Evolutionary conservation across 2,113 vertebrate genomes (phyloP).

Genomic region (Oreotragus oreotragus): DNA sequence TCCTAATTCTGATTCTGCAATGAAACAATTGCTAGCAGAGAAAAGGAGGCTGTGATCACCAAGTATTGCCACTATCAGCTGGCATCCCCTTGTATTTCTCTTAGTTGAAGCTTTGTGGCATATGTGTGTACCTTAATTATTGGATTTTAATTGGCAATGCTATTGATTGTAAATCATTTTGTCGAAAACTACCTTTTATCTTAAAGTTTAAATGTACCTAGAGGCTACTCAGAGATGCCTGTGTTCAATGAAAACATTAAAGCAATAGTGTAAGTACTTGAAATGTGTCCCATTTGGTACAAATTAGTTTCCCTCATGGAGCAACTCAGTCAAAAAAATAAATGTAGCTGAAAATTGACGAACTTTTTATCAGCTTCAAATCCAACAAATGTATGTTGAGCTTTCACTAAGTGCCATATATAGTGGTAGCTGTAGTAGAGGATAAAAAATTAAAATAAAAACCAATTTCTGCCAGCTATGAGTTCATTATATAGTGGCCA

Average conservation of each 20-base stretch:
- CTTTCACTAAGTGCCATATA: neutral
- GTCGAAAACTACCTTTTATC: conserved; percentile 47
- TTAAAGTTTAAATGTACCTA: conserved; percentile 56
- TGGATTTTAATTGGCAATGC: conserved; percentile 30
- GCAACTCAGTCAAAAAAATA: conserved; percentile 33
- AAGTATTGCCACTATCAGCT: neutral
- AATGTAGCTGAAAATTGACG: conserved; percentile 10
- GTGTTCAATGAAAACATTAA: conserved; percentile 50
- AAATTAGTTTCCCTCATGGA: conserved; percentile 27
- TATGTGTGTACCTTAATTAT: conserved; percentile 55
- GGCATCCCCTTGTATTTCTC: neutral
- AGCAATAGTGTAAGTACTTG: conserved; percentile 7
- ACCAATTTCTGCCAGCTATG: neutral
- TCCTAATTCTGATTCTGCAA: conserved; percentile 4
- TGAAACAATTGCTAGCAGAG: neutral
- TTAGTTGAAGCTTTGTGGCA: conserved; percentile 12
- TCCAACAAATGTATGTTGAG: neutral
- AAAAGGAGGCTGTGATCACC: neutral
- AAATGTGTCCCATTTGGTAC: conserved; percentile 30
- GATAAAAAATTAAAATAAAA: neutral
- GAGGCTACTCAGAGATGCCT: conserved; percentile 37
- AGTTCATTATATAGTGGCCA: neutral
- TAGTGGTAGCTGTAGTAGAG: neutral
- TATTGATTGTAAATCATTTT: conserved; percentile 59
- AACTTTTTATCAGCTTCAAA: conserved; percentile 12